These are phyloP conservation scores for Nannobrachium achirus DNA, from an alignment of 2,113 vertebrate species.

Conservation along the genomic window DNA sequence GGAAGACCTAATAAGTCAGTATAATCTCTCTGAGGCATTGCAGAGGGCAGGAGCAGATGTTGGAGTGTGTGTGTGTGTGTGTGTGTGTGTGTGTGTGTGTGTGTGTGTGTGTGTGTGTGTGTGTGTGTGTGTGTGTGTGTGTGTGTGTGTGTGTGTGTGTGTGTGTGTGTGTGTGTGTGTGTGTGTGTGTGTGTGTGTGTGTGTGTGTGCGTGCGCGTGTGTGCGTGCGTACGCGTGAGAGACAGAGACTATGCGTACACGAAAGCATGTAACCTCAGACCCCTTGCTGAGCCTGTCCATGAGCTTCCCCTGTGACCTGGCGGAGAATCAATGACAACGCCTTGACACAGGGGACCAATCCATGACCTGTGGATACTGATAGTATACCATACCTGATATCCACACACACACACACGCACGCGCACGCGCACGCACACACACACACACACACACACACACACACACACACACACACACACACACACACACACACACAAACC, in stretches of 20 bases:
- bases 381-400: constrained; percentile 42
- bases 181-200: too few species aligned
- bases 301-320: constrained; percentile 58
- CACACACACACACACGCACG: constrained; percentile 33
- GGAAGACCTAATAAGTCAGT: too few species aligned
- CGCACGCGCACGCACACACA: constrained; percentile 17
- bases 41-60: not conserved
- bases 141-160: too few species aligned
- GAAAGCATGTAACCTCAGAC: constrained; percentile 39
- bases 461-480: constrained; percentile 33
- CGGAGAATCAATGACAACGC: constrained; percentile 59
- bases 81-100: not conserved
- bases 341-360: constrained; percentile 61
- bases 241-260: too few species aligned
- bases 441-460: constrained; percentile 20
- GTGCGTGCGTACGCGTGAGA: too few species aligned
- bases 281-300: constrained; percentile 40
- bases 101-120: not conserved
- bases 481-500: constrained; percentile 17
- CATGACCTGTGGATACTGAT: constrained; percentile 60
- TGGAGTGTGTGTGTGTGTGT: constrained; percentile 1
- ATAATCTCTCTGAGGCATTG: not conserved
- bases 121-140: too few species aligned
- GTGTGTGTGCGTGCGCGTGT: too few species aligned
- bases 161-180: too few species aligned